phyloP scores from a whole-genome alignment of 2,797 vertebrate species.

The Chromobotia macracanthus region DNA sequence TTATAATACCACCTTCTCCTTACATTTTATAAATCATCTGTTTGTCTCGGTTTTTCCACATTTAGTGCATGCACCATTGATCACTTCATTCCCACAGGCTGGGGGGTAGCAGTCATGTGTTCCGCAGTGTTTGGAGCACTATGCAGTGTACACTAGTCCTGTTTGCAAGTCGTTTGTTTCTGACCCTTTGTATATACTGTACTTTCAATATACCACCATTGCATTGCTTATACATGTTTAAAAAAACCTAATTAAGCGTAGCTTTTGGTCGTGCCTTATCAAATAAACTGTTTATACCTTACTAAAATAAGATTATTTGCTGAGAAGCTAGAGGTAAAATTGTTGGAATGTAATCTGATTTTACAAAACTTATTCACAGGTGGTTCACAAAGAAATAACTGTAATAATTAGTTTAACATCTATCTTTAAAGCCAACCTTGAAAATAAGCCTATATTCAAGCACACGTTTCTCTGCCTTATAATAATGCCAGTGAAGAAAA shows the following conservation, averaged over 20 bases:
- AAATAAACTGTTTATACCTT: not conserved
- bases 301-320: not conserved
- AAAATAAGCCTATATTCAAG: not conserved
- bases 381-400: not conserved
- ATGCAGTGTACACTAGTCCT: not conserved
- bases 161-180: not conserved
- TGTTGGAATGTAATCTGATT: not conserved
- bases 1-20: not conserved
- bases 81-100: too few species aligned
- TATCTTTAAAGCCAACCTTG: not conserved
- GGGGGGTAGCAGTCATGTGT: too few species aligned
- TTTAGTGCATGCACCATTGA: too few species aligned
- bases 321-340: not conserved
- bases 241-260: not conserved
- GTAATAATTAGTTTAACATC: not conserved
- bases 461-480: not conserved
- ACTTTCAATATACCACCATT: conserved; percentile 3
- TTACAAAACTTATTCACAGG: not conserved
- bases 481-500: not conserved
- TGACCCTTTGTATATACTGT: not conserved
- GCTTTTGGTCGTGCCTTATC: not conserved
- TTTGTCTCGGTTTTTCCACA: too few species aligned
- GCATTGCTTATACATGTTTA: not conserved
- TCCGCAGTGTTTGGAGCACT: too few species aligned
- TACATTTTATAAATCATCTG: too few species aligned